These are phyloP conservation scores for Austrolebias charrua DNA, from an alignment of 2,797 vertebrate species.

Conservation along the genomic window DNA sequence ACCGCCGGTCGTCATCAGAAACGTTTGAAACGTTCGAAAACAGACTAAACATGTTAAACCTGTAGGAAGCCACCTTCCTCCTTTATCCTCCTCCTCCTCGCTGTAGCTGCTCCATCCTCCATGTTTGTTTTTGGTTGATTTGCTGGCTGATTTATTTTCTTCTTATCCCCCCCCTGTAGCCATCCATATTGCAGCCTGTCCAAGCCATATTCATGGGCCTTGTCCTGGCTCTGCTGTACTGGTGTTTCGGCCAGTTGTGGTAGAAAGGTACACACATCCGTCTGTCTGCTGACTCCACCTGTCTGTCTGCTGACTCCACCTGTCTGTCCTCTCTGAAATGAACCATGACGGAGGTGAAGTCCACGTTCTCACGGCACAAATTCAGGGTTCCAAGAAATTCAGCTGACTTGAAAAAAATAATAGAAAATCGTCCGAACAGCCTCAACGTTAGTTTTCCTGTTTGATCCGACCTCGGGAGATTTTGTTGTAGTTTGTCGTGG, in stretches of 20 bases:
- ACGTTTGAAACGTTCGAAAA: no score
- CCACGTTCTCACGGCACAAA: conserved; percentile 17
- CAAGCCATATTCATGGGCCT: conserved; percentile 99
- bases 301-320: background rate
- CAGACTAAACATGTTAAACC: no score
- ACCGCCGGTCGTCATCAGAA: no score
- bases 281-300: conserved; percentile 24
- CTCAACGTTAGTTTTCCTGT: no score
- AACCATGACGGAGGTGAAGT: conserved; percentile 30
- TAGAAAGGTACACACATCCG: conserved; percentile 94
- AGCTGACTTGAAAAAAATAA: no score
- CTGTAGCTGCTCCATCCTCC: conserved; percentile 64
- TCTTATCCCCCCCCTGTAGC: conserved; percentile 87
- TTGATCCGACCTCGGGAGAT: no score
- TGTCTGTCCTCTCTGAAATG: conserved; percentile 31
- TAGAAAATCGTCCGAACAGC: no score
- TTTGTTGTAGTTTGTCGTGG: no score
- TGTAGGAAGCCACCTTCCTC: no score
- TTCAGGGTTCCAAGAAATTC: conserved; percentile 36
- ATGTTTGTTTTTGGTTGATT: conserved; percentile 72
- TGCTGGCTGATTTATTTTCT: conserved; percentile 65
- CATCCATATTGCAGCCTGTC: conserved; percentile 99
- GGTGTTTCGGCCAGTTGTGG: conserved; percentile 99
- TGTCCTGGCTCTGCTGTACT: conserved; percentile 99
- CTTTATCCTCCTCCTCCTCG: background rate